These are phyloP conservation scores for Drosophila pseudotakahashii DNA, from an alignment of 2,888 invertebrate species.

Conservation along the genomic window DNA sequence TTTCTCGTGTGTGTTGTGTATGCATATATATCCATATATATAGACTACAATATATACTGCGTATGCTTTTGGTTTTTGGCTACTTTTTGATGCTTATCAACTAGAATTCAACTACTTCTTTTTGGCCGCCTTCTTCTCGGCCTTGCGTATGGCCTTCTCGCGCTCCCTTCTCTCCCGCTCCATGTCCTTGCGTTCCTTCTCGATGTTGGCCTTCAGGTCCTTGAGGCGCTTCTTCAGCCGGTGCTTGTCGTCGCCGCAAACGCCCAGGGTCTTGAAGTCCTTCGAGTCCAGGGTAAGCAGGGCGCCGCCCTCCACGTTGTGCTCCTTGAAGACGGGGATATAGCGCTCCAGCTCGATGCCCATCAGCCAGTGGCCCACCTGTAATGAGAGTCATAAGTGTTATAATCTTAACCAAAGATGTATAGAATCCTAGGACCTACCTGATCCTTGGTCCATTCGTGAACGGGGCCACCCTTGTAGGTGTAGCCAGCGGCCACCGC, in stretches of 20 bases:
- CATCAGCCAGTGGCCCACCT: conserved; percentile 97
- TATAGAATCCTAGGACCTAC: conserved; percentile 82
- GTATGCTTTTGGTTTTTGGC: conserved; percentile 75
- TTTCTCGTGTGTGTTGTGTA: conserved; percentile 37
- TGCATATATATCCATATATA: conserved; percentile 40
- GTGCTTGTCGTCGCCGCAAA: conserved; percentile 91
- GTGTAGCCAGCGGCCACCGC: conserved; percentile 85
- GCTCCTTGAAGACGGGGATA: conserved; percentile 93
- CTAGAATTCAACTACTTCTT: conserved; percentile 84
- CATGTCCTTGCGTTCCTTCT: conserved; percentile 89
- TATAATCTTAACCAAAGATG: too few species aligned
- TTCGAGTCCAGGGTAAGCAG: conserved; percentile 94
- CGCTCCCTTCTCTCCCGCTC: conserved; percentile 94
- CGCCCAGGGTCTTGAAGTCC: conserved; percentile 94
- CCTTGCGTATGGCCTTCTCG: conserved; percentile 93
- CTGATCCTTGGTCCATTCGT: conserved; percentile 92
- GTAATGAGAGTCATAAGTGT: not conserved
- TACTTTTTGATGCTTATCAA: conserved; percentile 64
- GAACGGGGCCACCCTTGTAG: conserved; percentile 89
- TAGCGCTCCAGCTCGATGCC: conserved; percentile 93
- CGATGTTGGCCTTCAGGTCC: conserved; percentile 90
- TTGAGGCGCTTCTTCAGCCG: conserved; percentile 94
- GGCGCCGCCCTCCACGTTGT: conserved; percentile 93
- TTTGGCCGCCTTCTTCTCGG: conserved; percentile 92
- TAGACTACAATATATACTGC: conserved; percentile 64